phyloP scores from a whole-genome alignment of 2,113 vertebrate species.

The Strix aluco region DNA sequence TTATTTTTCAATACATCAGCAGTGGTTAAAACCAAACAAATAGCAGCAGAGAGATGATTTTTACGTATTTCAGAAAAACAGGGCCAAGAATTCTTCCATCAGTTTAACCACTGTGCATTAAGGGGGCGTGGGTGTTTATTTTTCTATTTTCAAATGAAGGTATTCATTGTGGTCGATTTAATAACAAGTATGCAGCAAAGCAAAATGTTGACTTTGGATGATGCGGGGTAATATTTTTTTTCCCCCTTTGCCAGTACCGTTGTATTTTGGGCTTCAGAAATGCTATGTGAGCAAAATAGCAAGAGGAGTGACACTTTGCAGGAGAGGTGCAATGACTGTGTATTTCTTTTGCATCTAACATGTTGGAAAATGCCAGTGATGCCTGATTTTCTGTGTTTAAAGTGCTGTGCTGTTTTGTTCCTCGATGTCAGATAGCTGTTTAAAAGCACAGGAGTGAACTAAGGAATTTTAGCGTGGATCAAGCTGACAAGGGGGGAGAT shows the following conservation, averaged over 20 bases:
- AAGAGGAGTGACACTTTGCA: neutral
- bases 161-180: constrained; percentile 70
- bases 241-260: neutral
- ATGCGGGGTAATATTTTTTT: neutral
- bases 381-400: neutral
- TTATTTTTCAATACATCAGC: constrained; percentile 74
- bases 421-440: neutral
- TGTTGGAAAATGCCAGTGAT: neutral
- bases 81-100: constrained; percentile 65
- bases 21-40: constrained; percentile 71
- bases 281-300: constrained; percentile 11
- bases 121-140: constrained; percentile 48
- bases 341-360: neutral
- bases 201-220: constrained; percentile 60
- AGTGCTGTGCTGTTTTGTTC: neutral
- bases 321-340: constrained; percentile 13
- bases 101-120: constrained; percentile 73
- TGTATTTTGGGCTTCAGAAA: constrained; percentile 53
- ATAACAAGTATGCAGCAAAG: constrained; percentile 54
- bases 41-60: constrained; percentile 42
- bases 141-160: constrained; percentile 80
- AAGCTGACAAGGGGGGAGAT: neutral
- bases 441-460: neutral
- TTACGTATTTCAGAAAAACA: constrained; percentile 42
- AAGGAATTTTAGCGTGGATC: neutral